Conservation (phyloP, 1,140 invertebrate species). For the Popillia japonica region DNA sequence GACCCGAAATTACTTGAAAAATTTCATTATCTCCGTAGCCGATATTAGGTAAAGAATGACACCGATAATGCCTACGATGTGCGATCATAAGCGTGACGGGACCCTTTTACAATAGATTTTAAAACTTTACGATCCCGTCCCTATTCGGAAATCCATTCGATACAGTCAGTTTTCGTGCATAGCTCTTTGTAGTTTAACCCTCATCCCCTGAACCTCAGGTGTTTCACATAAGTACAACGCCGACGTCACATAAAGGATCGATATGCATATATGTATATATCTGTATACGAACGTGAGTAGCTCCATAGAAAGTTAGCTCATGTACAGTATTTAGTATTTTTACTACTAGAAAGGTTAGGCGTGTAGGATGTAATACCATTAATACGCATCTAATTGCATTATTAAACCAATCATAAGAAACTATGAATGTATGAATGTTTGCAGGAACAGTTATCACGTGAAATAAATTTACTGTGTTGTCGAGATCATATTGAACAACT, state of each 20-base stretch:
- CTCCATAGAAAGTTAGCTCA: not conserved
- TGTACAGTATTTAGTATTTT: too few species aligned
- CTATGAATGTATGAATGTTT: too few species aligned
- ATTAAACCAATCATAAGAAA: too few species aligned
- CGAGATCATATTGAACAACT: too few species aligned
- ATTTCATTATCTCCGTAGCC: slow-evolving; percentile 42
- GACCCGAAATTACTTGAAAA: slow-evolving; percentile 41
- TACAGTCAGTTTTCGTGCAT: slow-evolving; percentile 37
- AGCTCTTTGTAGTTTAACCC: slow-evolving; percentile 21
- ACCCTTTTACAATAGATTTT: slow-evolving; percentile 41
- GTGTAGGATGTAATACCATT: too few species aligned
- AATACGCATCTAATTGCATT: too few species aligned
- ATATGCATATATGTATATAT: not conserved
- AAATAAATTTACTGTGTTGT: too few species aligned
- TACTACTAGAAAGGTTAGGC: too few species aligned
- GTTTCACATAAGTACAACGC: slow-evolving; percentile 28
- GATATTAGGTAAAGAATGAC: slow-evolving; percentile 41
- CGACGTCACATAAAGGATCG: slow-evolving; percentile 19
- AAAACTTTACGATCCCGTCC: slow-evolving; percentile 35
- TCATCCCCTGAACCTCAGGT: slow-evolving; percentile 35
- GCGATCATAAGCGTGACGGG: slow-evolving; percentile 41
- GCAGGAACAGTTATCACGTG: too few species aligned
- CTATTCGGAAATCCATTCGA: slow-evolving; percentile 39
- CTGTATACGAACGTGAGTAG: not conserved
- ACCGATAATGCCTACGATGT: slow-evolving; percentile 42